Percentiles rank a stretch among this genome's conserved stretches.
Evolutionary conservation across 2,113 vertebrate species (phyloP).

Genomic region (Glareola pratincola): DNA sequence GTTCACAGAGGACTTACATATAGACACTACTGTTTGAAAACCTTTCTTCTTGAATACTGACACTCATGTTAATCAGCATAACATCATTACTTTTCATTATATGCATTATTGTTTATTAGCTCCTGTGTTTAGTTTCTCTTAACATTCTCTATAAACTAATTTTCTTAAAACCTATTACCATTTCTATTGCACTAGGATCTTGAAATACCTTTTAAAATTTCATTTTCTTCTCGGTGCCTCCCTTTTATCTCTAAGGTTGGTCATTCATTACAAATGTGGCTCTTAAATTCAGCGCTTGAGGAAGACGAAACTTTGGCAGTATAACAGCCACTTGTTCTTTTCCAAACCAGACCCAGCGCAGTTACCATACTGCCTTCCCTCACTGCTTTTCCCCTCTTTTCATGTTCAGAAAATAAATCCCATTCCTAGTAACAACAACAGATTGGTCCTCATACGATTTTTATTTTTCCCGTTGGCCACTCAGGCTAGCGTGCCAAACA

Average conservation of each 20-base stretch:
- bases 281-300: fast-evolving
- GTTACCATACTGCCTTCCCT: neutral
- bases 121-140: neutral
- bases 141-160: neutral
- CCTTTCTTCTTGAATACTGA: neutral
- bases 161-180: neutral
- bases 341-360: neutral
- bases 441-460: neutral
- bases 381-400: neutral
- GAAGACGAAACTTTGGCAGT: neutral
- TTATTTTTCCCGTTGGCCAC: neutral
- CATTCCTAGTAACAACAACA: neutral
- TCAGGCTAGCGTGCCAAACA: neutral
- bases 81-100: conserved; percentile 20
- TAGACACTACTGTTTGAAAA: neutral
- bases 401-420: neutral
- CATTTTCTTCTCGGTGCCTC: neutral
- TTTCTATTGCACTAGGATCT: neutral
- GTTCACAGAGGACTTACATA: neutral
- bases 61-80: neutral
- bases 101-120: neutral
- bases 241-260: neutral
- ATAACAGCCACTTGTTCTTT: neutral
- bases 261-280: neutral
- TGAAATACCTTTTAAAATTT: neutral